A percentile compares a stretch with the other conserved stretches of the same genome.
phyloP scores from a whole-genome alignment of 2,113 vertebrate species.

The Notothenia coriiceps region DNA sequence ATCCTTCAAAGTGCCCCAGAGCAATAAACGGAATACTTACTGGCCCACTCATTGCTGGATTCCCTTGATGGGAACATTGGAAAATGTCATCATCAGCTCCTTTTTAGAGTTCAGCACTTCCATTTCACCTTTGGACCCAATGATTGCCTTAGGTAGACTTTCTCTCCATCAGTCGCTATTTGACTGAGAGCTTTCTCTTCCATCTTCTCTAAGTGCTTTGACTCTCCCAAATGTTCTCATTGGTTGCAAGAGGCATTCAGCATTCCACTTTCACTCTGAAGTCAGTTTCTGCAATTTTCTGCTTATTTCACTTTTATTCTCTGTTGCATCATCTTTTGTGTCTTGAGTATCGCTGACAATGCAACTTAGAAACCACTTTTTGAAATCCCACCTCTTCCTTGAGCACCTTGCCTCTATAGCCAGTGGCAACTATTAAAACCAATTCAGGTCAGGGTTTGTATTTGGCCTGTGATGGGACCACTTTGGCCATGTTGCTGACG shows the following conservation, averaged over 20 bases:
- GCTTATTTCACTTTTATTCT: slow-evolving; percentile 15
- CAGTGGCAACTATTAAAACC: slow-evolving; percentile 23
- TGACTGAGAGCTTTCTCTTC: slow-evolving; percentile 41
- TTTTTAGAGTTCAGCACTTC: slow-evolving; percentile 35
- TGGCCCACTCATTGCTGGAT: slow-evolving; percentile 3
- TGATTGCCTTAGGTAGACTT: slow-evolving; percentile 23
- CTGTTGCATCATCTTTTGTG: slow-evolving; percentile 12
- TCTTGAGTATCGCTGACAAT: slow-evolving; percentile 5
- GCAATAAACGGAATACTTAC: slow-evolving; percentile 23
- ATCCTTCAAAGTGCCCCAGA: slow-evolving; percentile 13
- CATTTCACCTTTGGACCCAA: slow-evolving; percentile 38
- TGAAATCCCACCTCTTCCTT: slow-evolving; percentile 16
- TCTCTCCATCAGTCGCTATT: slow-evolving; percentile 22
- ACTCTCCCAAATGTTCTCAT: slow-evolving; percentile 26
- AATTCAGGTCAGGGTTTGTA: slow-evolving; percentile 35
- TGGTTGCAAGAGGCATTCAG: background rate
- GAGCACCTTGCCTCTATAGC: slow-evolving; percentile 6
- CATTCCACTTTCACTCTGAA: slow-evolving; percentile 3
- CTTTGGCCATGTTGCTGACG: background rate
- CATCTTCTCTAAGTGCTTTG: slow-evolving; percentile 31
- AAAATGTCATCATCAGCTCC: slow-evolving; percentile 30
- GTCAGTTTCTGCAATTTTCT: slow-evolving; percentile 18
- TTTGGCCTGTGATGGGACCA: slow-evolving; percentile 5
- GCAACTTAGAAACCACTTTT: slow-evolving; percentile 14
- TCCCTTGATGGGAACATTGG: slow-evolving; percentile 11